phyloP scores from a whole-genome alignment of 2,888 invertebrate genomes.

The Phengaris arion region DNA sequence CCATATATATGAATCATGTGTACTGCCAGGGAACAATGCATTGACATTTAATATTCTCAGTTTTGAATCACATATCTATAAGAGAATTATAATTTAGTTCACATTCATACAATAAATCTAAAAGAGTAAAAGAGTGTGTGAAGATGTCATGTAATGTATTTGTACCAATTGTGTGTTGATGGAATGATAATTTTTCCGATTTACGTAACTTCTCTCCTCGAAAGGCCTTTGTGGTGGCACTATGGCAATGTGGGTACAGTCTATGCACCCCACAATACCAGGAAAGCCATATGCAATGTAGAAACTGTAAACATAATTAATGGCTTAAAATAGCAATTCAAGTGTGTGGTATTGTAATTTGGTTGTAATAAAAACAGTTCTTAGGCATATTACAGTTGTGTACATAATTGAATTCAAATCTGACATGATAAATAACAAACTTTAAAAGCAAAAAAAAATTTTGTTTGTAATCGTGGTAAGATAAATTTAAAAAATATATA shows the following conservation, averaged over 20 bases:
- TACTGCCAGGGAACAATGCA: too few relatives aligned
- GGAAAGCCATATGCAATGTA: conserved; percentile 4
- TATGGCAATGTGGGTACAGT: conserved; percentile 1
- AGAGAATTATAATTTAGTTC: background rate
- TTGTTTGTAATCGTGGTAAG: background rate
- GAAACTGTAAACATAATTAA: background rate
- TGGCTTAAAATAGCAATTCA: too few relatives aligned
- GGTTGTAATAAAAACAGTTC: too few relatives aligned
- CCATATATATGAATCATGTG: too few relatives aligned
- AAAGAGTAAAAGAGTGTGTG: background rate
- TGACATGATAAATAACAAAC: too few relatives aligned
- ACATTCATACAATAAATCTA: background rate
- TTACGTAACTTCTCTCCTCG: background rate
- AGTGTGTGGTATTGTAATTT: too few relatives aligned
- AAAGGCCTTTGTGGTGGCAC: conserved; percentile 7
- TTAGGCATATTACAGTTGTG: too few relatives aligned
- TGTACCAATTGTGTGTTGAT: background rate
- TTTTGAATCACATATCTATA: background rate
- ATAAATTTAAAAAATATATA: too few relatives aligned
- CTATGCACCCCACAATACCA: conserved; percentile 7
- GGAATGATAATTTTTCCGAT: background rate
- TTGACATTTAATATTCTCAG: background rate
- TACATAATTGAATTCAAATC: too few relatives aligned
- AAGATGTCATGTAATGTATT: too few relatives aligned
- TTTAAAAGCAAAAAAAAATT: too few relatives aligned